Percentiles rank a stretch among this genome's conserved stretches.
phyloP scores from a whole-genome alignment of 2,113 vertebrate species.

The Numida meleagris region DNA sequence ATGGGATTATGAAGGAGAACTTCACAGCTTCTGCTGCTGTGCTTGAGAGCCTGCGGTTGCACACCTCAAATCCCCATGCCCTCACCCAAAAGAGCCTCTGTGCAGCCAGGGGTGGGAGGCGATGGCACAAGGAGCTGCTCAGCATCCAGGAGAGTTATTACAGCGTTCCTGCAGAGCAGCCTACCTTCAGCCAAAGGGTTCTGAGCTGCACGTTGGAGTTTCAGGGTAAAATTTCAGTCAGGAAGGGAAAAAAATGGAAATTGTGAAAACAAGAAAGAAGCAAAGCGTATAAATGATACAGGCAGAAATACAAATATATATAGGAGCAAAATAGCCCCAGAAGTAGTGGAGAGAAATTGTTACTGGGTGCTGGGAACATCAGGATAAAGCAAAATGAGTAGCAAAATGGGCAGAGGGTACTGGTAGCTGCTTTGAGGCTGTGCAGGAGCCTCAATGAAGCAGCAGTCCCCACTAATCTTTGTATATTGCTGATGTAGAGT shows the following conservation, averaged over 20 bases:
- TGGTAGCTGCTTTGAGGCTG: not conserved
- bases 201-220: not conserved
- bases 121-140: not conserved
- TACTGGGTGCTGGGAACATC: not conserved
- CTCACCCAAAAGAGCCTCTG: not conserved
- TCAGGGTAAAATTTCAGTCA: not conserved
- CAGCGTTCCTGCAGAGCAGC: not conserved
- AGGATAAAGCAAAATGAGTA: not conserved
- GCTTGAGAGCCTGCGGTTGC: not conserved
- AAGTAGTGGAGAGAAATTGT: accelerated
- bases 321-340: accelerated
- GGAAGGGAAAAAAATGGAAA: not conserved
- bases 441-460: not conserved
- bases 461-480: no score
- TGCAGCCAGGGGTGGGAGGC: no score
- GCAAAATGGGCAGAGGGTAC: no score
- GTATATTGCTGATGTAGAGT: not conserved
- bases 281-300: accelerated
- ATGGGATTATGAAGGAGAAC: not conserved
- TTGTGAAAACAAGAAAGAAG: not conserved
- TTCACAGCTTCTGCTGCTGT: not conserved
- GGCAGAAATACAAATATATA: not conserved
- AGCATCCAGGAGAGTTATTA: not conserved
- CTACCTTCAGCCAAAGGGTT: not conserved
- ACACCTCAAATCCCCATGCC: not conserved